Evolutionary conservation across 2,113 vertebrate genomes (phyloP).

Genomic region (Malaclemys terrapin): DNA sequence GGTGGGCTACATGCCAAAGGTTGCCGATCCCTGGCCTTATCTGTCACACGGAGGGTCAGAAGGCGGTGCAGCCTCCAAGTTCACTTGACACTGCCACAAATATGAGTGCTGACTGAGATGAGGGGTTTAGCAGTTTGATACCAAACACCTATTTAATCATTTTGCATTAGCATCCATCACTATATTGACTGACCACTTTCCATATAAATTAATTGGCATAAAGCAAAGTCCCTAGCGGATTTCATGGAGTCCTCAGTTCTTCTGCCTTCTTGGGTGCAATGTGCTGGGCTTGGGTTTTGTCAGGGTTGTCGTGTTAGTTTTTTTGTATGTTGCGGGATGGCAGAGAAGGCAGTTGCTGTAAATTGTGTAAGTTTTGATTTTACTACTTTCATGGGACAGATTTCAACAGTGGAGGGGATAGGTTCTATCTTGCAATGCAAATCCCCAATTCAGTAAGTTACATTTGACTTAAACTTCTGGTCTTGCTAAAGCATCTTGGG

Average conservation of each 20-base stretch:
- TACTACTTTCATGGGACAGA: background rate
- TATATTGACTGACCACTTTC: background rate
- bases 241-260: background rate
- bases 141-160: background rate
- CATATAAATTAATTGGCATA: background rate
- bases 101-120: background rate
- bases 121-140: background rate
- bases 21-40: background rate
- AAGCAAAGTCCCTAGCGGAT: background rate
- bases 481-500: background rate
- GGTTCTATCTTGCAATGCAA: background rate
- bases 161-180: background rate
- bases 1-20: too few species aligned
- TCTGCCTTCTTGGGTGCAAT: background rate
- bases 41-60: background rate
- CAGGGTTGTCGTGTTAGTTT: background rate
- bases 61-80: background rate
- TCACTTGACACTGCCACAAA: background rate
- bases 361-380: background rate
- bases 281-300: background rate
- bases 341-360: background rate
- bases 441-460: background rate
- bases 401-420: background rate
- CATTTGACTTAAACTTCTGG: conserved; percentile 14
- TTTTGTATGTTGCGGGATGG: background rate